A percentile compares a stretch with the other conserved stretches of the same genome.
Evolutionary conservation across 2,888 invertebrate genomes (phyloP).

Genomic region (Drosophila niveifrons): DNA sequence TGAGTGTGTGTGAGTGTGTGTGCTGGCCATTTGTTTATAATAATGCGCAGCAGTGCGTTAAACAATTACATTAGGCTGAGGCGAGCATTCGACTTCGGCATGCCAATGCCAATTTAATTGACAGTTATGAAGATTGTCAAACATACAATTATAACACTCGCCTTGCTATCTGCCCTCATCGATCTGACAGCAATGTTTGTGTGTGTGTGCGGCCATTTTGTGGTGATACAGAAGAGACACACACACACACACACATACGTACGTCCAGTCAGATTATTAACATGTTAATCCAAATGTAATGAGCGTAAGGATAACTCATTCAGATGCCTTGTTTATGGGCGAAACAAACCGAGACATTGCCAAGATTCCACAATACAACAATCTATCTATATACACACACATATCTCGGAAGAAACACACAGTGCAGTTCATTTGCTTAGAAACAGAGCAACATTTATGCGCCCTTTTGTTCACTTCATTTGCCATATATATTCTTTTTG

Average conservation of each 20-base stretch:
- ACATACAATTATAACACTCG: constrained; percentile 76
- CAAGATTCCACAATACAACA: neutral
- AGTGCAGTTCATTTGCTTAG: neutral
- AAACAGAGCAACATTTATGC: neutral
- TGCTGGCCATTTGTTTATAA: constrained; percentile 68
- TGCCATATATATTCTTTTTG: neutral
- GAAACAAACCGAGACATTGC: neutral
- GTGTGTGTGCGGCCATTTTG: constrained; percentile 24
- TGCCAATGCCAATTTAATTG: constrained; percentile 73
- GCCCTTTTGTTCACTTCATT: neutral
- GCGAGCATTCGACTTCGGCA: constrained; percentile 40
- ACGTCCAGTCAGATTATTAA: constrained; percentile 59
- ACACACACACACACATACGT: neutral
- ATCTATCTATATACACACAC: no score
- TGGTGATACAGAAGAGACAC: constrained; percentile 25
- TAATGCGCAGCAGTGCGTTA: constrained; percentile 71
- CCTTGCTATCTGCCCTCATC: constrained; percentile 58
- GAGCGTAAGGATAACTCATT: constrained; percentile 72
- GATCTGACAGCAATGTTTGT: constrained; percentile 47
- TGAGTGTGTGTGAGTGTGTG: constrained; percentile 16
- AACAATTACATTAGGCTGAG: constrained; percentile 72
- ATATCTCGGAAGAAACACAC: no score
- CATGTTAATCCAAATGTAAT: constrained; percentile 79
- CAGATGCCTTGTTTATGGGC: constrained; percentile 48
- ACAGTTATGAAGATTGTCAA: constrained; percentile 81